phyloP scores from a whole-genome alignment of 2,888 invertebrate genomes.

The Prostheceraeus crozeri region DNA sequence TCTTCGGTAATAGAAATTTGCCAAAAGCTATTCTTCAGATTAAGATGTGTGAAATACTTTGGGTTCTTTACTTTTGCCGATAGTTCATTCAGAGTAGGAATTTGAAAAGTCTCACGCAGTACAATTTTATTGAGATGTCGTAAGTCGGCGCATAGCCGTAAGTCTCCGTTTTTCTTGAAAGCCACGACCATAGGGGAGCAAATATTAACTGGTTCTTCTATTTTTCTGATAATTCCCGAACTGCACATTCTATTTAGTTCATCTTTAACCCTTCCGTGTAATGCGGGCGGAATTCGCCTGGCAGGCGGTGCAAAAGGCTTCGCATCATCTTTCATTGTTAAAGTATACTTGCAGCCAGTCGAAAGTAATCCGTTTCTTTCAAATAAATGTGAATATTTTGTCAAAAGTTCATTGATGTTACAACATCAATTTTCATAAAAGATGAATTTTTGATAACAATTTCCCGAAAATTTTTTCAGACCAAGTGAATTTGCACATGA shows the following conservation, averaged over 20 bases:
- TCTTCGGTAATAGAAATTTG: constrained; percentile 1
- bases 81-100: constrained; percentile 11
- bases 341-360: constrained; percentile 12
- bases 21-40: constrained; percentile 7
- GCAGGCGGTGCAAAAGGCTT: constrained; percentile 1
- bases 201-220: constrained; percentile 5
- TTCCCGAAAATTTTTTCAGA: too few species aligned
- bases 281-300: constrained; percentile 2
- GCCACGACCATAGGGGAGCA: constrained; percentile 18
- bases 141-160: constrained; percentile 4
- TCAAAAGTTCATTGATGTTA: too few species aligned
- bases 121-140: background rate
- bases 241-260: constrained; percentile 6
- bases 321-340: background rate
- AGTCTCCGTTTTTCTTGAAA: constrained; percentile 16
- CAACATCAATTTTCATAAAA: too few species aligned
- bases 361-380: too few species aligned
- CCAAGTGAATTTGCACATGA: too few species aligned
- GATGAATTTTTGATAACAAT: too few species aligned
- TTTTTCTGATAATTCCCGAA: constrained; percentile 1
- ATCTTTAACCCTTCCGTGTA: background rate
- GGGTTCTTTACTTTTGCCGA: background rate
- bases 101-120: constrained; percentile 1
- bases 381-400: too few species aligned
- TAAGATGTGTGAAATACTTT: background rate